These are phyloP conservation scores for Zophobas atratus DNA, from an alignment of 1,140 invertebrate species.

Conservation along the genomic window DNA sequence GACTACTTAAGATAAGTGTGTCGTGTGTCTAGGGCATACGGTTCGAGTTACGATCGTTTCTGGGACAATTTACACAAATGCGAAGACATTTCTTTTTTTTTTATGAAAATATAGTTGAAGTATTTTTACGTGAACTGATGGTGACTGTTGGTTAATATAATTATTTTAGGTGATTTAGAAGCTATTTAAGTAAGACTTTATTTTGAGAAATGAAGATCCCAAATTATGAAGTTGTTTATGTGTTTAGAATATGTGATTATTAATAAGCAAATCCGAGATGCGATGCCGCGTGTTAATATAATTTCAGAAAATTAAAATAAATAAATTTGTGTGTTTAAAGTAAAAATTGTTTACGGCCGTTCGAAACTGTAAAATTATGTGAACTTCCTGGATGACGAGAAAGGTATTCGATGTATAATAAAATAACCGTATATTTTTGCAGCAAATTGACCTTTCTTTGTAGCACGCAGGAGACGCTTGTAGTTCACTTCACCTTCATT, in stretches of 20 bases:
- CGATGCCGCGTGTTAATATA: neutral
- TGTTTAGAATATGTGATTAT: neutral
- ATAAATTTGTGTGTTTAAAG: neutral
- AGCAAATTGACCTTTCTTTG: no score
- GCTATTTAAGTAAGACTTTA: no score
- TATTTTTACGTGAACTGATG: neutral
- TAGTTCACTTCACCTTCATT: no score
- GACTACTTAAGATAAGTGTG: neutral
- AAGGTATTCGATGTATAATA: no score
- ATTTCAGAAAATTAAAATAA: neutral
- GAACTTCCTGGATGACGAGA: no score
- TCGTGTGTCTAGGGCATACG: neutral
- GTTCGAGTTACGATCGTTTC: neutral
- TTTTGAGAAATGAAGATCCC: no score
- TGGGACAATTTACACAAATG: neutral
- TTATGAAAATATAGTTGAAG: no score
- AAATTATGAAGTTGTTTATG: no score
- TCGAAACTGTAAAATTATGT: neutral
- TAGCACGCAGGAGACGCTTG: no score
- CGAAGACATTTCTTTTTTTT: neutral
- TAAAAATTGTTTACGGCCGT: neutral
- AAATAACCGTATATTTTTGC: no score
- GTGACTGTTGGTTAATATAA: no score
- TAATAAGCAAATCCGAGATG: neutral
- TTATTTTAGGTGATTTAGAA: no score